Evolutionary conservation across 2,113 vertebrate species (phyloP).

Genomic region (Vimba vimba): DNA sequence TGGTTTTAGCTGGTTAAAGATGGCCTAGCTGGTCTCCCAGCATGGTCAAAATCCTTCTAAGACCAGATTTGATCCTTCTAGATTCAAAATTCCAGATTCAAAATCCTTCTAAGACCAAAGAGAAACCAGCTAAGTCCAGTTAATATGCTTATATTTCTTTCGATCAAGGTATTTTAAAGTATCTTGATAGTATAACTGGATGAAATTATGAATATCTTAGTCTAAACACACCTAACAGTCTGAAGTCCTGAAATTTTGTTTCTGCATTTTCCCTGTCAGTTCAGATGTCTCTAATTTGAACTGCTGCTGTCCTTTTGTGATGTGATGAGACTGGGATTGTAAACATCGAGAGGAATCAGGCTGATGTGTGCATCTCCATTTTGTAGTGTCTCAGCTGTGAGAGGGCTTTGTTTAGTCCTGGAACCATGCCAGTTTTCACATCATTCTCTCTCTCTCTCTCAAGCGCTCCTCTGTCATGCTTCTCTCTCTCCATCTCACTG

Average conservation of each 20-base stretch:
- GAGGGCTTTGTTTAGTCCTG: constrained; percentile 58
- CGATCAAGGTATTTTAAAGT: no score
- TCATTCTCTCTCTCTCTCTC: constrained; percentile 8
- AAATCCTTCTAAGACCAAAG: background rate
- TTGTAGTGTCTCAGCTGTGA: constrained; percentile 51
- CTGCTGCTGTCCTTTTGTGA: background rate
- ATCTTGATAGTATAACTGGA: background rate
- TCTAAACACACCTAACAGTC: background rate
- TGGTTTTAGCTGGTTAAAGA: background rate
- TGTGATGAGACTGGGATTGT: constrained; percentile 38
- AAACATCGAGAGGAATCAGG: constrained; percentile 29
- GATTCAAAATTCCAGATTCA: no score
- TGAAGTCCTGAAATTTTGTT: background rate
- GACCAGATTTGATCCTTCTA: no score
- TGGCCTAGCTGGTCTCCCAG: background rate
- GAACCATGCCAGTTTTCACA: constrained; percentile 56
- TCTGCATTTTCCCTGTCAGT: constrained; percentile 24
- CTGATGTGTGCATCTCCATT: constrained; percentile 45
- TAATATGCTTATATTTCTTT: background rate
- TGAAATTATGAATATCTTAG: background rate
- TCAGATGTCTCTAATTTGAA: background rate
- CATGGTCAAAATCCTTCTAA: background rate
- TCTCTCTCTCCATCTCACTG: background rate
- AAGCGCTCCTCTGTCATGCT: background rate
- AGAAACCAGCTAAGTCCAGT: background rate